phyloP scores from a whole-genome alignment of 2,888 invertebrate species.

The Drosophila demipolita region DNA sequence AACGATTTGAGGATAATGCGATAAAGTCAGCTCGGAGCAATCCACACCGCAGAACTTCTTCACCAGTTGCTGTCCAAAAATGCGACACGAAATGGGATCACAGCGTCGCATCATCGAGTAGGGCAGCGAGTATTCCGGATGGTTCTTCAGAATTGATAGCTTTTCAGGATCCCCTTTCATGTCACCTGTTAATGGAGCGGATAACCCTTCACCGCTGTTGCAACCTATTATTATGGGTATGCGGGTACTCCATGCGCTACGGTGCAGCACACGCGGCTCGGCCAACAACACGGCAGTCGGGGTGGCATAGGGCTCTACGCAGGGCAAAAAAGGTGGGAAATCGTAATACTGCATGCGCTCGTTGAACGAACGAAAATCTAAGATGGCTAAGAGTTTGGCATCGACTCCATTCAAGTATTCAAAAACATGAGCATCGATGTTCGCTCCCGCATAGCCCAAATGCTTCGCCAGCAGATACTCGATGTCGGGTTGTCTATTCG shows the following conservation, averaged over 20 bases:
- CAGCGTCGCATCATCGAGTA: slow-evolving; percentile 2
- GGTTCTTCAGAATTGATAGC: slow-evolving; percentile 14
- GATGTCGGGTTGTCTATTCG: slow-evolving; percentile 45
- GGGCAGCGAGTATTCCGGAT: slow-evolving; percentile 42
- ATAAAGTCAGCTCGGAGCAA: slow-evolving; percentile 64
- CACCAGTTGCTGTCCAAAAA: slow-evolving; percentile 65
- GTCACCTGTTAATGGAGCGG: neutral
- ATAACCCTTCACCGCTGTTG: slow-evolving; percentile 74
- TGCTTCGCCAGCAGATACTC: slow-evolving; percentile 75
- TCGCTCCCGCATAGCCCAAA: slow-evolving; percentile 78
- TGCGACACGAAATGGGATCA: slow-evolving; percentile 23
- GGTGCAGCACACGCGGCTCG: slow-evolving; percentile 71
- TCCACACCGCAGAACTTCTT: slow-evolving; percentile 57
- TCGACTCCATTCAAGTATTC: slow-evolving; percentile 58
- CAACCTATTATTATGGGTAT: slow-evolving; percentile 81
- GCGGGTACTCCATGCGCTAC: slow-evolving; percentile 77
- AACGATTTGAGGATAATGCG: slow-evolving; percentile 70
- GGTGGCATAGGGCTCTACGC: slow-evolving; percentile 74
- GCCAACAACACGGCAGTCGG: slow-evolving; percentile 65
- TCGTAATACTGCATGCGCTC: slow-evolving; percentile 37
- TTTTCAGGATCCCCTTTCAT: slow-evolving; percentile 11
- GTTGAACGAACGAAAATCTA: slow-evolving; percentile 47
- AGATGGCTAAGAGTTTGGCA: slow-evolving; percentile 47
- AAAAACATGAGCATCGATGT: slow-evolving; percentile 63
- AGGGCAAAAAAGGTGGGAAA: slow-evolving; percentile 62